Conservation (phyloP, 2,113 vertebrate genomes). For the Cyanoderma ruficeps region DNA sequence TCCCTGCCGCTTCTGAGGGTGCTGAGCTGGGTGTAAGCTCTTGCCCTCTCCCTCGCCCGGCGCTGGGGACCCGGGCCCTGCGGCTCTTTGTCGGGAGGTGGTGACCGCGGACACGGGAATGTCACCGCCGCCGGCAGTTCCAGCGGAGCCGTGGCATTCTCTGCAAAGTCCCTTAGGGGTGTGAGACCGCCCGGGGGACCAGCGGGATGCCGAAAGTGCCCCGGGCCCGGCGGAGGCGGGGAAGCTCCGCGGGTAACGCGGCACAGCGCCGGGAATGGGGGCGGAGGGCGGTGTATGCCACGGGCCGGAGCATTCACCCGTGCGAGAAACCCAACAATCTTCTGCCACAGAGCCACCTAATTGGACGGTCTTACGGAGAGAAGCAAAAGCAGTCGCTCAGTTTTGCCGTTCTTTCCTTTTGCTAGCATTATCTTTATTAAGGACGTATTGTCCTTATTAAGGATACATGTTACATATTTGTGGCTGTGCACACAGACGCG, state of each 20-base stretch:
- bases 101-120: accelerated
- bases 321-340: neutral
- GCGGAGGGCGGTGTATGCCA: neutral
- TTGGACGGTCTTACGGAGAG: neutral
- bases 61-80: accelerated
- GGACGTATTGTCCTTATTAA: neutral
- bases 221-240: neutral
- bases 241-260: neutral
- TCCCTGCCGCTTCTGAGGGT: neutral
- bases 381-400: neutral
- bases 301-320: accelerated
- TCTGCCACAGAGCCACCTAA: neutral
- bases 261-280: neutral
- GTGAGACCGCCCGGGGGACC: accelerated
- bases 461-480: accelerated
- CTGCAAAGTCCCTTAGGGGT: neutral
- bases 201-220: accelerated
- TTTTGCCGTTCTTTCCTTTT: neutral
- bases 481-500: accelerated
- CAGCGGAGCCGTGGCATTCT: neutral
- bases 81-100: neutral
- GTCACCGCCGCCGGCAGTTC: neutral
- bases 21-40: neutral
- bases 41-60: accelerated
- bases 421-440: neutral